Evolutionary conservation across 2,888 invertebrate genomes (phyloP), one percentile per base, ranked within the genome.

Genomic region (Cerastoderma edule): DNA sequence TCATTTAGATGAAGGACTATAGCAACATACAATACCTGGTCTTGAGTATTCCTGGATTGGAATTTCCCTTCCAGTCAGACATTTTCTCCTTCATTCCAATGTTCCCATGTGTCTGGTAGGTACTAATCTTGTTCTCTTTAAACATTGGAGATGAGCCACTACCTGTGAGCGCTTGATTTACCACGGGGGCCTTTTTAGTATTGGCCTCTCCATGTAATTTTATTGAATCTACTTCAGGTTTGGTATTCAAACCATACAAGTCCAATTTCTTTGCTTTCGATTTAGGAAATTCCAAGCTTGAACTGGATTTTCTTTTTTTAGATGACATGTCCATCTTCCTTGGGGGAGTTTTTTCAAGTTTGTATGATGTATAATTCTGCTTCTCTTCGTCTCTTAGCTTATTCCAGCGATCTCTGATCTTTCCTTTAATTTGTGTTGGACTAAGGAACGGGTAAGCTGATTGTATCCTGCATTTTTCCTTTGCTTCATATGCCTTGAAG

Each of bases 401-500:
- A 30, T 86, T 86, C 89, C 89, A 89, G 24, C 78, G 72, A 13
- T 85, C 80, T 71, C 83, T 83, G 0, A 88, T 73, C 68, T 86
- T 88, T n/a, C 75, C 66, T 53, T 82, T 85, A 19, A 89, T 88
- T 56, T 89, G 89, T 24, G 83, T 83, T 54, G 80, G 80, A 30
- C 85, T 84, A 4, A 89, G 77, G 46, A 89, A 89, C 16, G 89
- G 87, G 67, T 89, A 89, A 8, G 68, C 39, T 10, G 82, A 60
- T 54, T 78, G 81, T 35, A 89, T 68, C 48, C 72, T 80, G 16
- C 67, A 50, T 77, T 82, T 86, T 64, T 88, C 78, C 65, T 84
- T 81, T 27, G 83, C 72, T 46, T 56, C 48, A 56, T 78, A 85
- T 13, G 71, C 66, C 27, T 75, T 76, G 56, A 73, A 84, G 30